These are phyloP conservation scores for Carcina quercana DNA, from an alignment of 2,888 invertebrate species.

Conservation along the genomic window DNA sequence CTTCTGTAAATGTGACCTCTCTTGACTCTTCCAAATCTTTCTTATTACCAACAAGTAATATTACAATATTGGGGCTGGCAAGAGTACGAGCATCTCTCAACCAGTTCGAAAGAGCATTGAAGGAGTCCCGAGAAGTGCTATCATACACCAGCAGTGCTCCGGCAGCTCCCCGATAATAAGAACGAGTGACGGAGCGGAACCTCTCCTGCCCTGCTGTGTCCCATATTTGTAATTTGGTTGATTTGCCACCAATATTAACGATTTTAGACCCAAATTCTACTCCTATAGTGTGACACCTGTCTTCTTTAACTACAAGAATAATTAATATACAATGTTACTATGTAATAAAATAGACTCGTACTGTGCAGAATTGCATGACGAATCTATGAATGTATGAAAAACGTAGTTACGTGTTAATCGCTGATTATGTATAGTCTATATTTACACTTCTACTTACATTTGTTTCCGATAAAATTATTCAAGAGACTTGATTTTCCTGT, in stretches of 20 bases:
- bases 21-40: constrained; percentile 86
- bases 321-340: too few species aligned
- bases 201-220: constrained; percentile 98
- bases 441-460: constrained; percentile 87
- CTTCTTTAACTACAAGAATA: constrained; percentile 81
- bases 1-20: constrained; percentile 88
- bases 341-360: too few species aligned
- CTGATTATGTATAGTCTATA: too few species aligned
- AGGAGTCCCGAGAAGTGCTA: constrained; percentile 93
- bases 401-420: too few species aligned
- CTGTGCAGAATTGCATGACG: too few species aligned
- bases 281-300: constrained; percentile 89
- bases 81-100: constrained; percentile 85
- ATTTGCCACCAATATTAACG: constrained; percentile 86
- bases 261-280: constrained; percentile 93
- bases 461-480: constrained; percentile 89
- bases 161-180: constrained; percentile 91
- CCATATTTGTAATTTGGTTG: constrained; percentile 88
- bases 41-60: constrained; percentile 87
- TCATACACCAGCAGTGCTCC: constrained; percentile 95
- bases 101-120: constrained; percentile 93
- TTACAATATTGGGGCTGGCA: constrained; percentile 87
- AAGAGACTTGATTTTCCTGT: constrained; percentile 88
- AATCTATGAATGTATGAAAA: too few species aligned
- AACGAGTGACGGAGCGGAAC: constrained; percentile 93